These are phyloP conservation scores for Apamea crenata DNA, from an alignment of 2,888 invertebrate species.

Conservation along the genomic window DNA sequence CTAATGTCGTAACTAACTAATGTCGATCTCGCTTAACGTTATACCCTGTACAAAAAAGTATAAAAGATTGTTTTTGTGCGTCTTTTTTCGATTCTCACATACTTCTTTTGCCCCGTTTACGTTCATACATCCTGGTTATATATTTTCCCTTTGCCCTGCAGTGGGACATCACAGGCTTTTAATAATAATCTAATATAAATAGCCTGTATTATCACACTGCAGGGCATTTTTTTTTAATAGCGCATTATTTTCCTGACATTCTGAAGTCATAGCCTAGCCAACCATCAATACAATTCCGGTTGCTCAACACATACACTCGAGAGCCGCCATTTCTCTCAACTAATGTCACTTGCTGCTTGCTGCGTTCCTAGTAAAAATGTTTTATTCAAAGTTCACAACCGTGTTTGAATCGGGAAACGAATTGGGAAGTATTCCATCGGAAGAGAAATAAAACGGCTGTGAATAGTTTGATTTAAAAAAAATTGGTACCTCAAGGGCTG, in stretches of 20 bases:
- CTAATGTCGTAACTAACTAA: no score
- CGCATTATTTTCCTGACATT: conserved; percentile 2
- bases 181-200: no score
- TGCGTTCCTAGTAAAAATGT: conserved; percentile 51
- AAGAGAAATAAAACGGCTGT: conserved; percentile 35
- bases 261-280: conserved; percentile 2
- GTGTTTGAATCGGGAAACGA: conserved; percentile 46
- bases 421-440: conserved; percentile 49
- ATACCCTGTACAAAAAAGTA: not conserved
- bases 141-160: no score
- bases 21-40: not conserved
- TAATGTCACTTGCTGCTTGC: conserved; percentile 59
- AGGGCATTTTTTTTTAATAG: not conserved
- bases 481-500: no score
- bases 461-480: not conserved
- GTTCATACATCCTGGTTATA: no score
- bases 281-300: conserved; percentile 28
- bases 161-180: no score
- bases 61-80: not conserved
- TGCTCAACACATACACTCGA: conserved; percentile 20
- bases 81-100: no score
- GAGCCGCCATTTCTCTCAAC: conserved; percentile 54
- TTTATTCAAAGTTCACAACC: conserved; percentile 55
- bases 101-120: no score
- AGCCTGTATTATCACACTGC: no score